Percentiles rank a stretch among this genome's conserved stretches.
phyloP scores from a whole-genome alignment of 1,140 invertebrate genomes.

The Plutomurus gul region DNA sequence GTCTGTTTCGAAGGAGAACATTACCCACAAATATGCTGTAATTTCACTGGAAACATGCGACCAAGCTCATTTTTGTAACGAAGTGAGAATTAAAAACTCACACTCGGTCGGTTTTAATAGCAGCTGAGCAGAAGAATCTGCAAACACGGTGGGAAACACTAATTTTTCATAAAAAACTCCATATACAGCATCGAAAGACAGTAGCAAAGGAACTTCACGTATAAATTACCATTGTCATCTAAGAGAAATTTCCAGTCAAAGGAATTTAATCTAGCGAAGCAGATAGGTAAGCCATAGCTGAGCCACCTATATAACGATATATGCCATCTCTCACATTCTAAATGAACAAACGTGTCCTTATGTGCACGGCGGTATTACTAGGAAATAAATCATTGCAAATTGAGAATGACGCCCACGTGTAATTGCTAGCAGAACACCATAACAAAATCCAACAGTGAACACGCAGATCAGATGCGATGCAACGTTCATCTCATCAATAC shows the following conservation, averaged over 20 bases:
- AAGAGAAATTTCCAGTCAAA: background rate
- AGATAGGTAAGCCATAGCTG: too few species aligned
- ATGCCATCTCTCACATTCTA: too few species aligned
- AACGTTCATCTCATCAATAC: too few species aligned
- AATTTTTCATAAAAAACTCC: background rate
- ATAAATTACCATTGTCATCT: background rate
- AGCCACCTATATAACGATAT: too few species aligned
- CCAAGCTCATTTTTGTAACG: background rate
- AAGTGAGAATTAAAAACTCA: background rate
- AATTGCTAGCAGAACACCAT: constrained; percentile 4
- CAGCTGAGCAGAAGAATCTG: background rate
- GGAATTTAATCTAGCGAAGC: background rate
- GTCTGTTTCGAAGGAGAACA: too few species aligned
- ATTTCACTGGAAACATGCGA: too few species aligned
- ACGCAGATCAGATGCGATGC: background rate
- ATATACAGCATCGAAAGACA: too few species aligned
- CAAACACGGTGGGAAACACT: background rate
- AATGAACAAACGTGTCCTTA: too few species aligned
- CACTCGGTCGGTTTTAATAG: background rate
- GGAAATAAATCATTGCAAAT: constrained; percentile 23
- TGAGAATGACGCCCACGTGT: constrained; percentile 11
- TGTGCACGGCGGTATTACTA: too few species aligned
- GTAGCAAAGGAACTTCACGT: background rate
- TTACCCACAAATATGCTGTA: too few species aligned
- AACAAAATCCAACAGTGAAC: background rate